phyloP scores from a whole-genome alignment of 1,140 invertebrate genomes.

The Manduca sexta region DNA sequence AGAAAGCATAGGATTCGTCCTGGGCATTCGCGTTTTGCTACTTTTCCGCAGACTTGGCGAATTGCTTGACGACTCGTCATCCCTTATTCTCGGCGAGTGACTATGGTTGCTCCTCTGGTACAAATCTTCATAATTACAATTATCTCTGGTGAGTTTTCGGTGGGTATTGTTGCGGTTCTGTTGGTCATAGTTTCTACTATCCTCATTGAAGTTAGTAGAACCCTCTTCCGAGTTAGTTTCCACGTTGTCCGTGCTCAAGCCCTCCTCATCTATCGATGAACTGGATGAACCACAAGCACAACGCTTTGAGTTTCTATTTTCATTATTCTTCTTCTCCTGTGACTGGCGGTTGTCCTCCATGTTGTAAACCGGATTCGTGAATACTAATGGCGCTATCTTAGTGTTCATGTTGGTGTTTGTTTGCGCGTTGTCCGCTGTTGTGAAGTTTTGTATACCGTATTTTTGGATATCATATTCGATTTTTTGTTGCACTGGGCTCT shows the following conservation, averaged over 20 bases:
- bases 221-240: conserved; percentile 72
- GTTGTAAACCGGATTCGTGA: conserved; percentile 90
- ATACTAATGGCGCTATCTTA: conserved; percentile 81
- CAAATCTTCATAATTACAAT: conserved; percentile 67
- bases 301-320: conserved; percentile 65
- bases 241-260: conserved; percentile 71
- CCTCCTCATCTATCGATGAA: conserved; percentile 74
- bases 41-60: conserved; percentile 62
- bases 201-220: conserved; percentile 70
- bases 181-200: conserved; percentile 67
- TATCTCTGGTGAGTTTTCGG: conserved; percentile 68
- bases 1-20: conserved; percentile 72
- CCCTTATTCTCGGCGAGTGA: conserved; percentile 55
- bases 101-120: conserved; percentile 67
- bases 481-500: conserved; percentile 71
- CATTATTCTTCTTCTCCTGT: conserved; percentile 55
- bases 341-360: conserved; percentile 74
- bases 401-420: conserved; percentile 68
- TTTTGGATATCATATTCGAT: conserved; percentile 72
- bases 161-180: conserved; percentile 72
- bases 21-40: conserved; percentile 65
- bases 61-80: conserved; percentile 64
- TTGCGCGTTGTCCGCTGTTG: conserved; percentile 66
- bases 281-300: conserved; percentile 72
- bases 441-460: conserved; percentile 72